A percentile compares a stretch with the other conserved stretches of the same genome.
Conservation (phyloP, 2,888 invertebrate species). For the Blastobasis lacticolella region DNA sequence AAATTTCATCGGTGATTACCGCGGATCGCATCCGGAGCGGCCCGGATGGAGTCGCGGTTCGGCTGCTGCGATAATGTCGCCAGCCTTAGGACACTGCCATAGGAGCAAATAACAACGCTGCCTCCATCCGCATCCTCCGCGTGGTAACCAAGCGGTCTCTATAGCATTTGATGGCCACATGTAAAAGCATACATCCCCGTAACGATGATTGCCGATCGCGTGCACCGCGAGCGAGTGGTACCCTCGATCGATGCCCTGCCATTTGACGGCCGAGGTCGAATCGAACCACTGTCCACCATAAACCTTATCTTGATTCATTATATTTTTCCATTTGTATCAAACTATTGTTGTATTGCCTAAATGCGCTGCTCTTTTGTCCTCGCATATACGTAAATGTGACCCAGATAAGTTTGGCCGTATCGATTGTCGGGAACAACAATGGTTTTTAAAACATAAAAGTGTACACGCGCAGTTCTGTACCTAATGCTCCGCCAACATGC, state of each 20-base stretch:
- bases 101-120: neutral
- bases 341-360: conserved; percentile 49
- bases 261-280: conserved; percentile 72
- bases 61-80: conserved; percentile 44
- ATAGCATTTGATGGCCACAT: no score
- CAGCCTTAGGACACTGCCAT: neutral
- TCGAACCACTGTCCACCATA: conserved; percentile 63
- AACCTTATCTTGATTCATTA: conserved; percentile 69
- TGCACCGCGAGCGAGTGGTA: conserved; percentile 44
- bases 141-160: no score
- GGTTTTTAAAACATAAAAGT: conserved; percentile 31
- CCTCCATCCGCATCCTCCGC: neutral
- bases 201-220: conserved; percentile 28
- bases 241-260: conserved; percentile 58
- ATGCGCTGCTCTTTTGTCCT: conserved; percentile 53
- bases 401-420: conserved; percentile 55
- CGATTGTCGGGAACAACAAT: conserved; percentile 42
- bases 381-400: conserved; percentile 40
- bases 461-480: conserved; percentile 12
- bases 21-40: conserved; percentile 60
- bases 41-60: conserved; percentile 66
- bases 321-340: conserved; percentile 37
- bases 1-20: conserved; percentile 69
- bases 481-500: neutral
- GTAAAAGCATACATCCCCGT: no score